phyloP scores from a whole-genome alignment of 1,140 invertebrate species.

The Apis dorsata region DNA sequence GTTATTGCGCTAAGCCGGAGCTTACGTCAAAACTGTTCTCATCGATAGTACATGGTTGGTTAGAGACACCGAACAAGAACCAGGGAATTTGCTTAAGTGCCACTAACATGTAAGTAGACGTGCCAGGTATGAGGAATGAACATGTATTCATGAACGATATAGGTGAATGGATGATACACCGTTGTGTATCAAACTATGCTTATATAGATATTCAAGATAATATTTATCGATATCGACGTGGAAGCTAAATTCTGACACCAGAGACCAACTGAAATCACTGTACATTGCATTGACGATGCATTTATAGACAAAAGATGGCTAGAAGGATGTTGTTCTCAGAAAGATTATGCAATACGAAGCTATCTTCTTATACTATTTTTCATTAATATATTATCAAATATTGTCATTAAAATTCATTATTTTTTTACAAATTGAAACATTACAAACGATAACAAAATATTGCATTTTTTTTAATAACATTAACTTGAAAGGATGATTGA shows the following conservation, averaged over 20 bases:
- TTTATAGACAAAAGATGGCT: constrained; percentile 38
- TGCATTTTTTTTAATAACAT: too few species aligned
- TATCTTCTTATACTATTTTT: too few species aligned
- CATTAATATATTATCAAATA: too few species aligned
- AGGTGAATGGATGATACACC: constrained; percentile 41
- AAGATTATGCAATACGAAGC: background rate
- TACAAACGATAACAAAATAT: background rate
- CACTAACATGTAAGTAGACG: constrained; percentile 46
- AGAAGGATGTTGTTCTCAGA: background rate
- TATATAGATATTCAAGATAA: constrained; percentile 42
- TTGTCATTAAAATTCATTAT: too few species aligned
- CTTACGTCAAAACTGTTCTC: constrained; percentile 56
- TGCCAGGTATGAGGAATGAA: constrained; percentile 54
- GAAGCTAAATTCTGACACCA: constrained; percentile 37
- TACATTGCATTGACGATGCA: constrained; percentile 45
- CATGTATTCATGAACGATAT: constrained; percentile 49
- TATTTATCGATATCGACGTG: constrained; percentile 58
- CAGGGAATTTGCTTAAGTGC: constrained; percentile 56
- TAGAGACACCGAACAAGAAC: constrained; percentile 30
- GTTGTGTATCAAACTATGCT: constrained; percentile 27
- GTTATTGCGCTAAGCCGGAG: constrained; percentile 21
- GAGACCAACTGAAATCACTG: constrained; percentile 52
- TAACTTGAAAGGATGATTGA: too few species aligned
- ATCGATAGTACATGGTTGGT: constrained; percentile 20
- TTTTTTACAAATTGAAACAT: background rate